Evolutionary conservation across 2,888 invertebrate genomes (phyloP).

Genomic region (Watsonalla cultraria): DNA sequence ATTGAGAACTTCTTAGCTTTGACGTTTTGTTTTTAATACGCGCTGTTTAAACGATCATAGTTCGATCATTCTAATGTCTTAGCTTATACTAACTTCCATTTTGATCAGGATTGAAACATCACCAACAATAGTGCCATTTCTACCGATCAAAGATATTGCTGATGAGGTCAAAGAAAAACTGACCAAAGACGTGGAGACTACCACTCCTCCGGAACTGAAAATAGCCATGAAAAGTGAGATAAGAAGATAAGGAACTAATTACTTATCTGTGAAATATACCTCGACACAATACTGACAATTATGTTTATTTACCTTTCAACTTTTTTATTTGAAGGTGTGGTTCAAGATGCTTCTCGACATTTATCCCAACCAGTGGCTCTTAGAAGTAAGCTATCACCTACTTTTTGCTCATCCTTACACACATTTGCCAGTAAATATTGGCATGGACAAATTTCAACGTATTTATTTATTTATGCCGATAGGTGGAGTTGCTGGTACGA

Average conservation of each 20-base stretch:
- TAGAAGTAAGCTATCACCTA: constrained; percentile 41
- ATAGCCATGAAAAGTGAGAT: constrained; percentile 48
- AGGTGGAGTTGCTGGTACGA: constrained; percentile 54
- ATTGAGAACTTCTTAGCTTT: too few species aligned
- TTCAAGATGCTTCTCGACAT: constrained; percentile 43
- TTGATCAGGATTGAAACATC: constrained; percentile 39
- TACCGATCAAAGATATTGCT: constrained; percentile 54
- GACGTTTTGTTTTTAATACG: too few species aligned
- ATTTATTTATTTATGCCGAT: constrained; percentile 1
- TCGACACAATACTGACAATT: too few species aligned
- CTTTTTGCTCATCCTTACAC: too few species aligned
- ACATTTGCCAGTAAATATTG: too few species aligned
- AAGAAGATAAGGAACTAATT: not conserved
- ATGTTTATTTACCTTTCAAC: not conserved
- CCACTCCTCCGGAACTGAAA: constrained; percentile 35
- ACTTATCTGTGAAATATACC: not conserved
- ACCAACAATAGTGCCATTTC: constrained; percentile 40
- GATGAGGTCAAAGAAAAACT: constrained; percentile 45
- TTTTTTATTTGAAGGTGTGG: constrained; percentile 33
- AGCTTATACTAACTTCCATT: constrained; percentile 1
- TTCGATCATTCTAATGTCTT: too few species aligned
- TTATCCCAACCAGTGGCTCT: constrained; percentile 52
- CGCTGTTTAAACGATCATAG: too few species aligned
- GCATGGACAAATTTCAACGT: not conserved
- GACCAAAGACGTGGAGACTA: constrained; percentile 30